These are phyloP conservation scores for Amorpha juglandis DNA, from an alignment of 2,888 invertebrate species.

Conservation along the genomic window DNA sequence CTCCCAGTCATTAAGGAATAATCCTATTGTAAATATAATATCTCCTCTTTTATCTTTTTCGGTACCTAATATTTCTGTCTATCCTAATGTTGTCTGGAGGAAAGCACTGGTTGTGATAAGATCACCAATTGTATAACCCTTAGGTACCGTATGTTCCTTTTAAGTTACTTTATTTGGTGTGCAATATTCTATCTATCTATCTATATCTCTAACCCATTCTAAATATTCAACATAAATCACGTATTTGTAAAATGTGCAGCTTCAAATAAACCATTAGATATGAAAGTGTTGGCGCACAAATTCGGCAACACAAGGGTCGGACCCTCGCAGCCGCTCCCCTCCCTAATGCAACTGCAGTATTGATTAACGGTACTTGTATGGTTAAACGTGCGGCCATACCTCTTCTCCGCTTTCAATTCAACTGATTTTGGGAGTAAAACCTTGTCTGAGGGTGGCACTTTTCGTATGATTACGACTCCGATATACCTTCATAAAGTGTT, in stretches of 20 bases:
- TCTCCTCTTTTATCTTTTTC: too few relatives aligned
- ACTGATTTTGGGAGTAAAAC: not conserved
- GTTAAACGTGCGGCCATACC: slow-evolving; percentile 21
- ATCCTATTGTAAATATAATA: too few relatives aligned
- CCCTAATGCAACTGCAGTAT: slow-evolving; percentile 75
- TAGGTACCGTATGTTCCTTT: too few relatives aligned
- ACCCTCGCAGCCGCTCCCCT: slow-evolving; percentile 57
- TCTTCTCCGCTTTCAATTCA: not conserved
- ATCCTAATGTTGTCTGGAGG: too few relatives aligned
- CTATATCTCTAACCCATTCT: not conserved
- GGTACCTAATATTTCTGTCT: too few relatives aligned
- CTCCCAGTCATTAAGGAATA: too few relatives aligned
- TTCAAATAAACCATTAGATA: slow-evolving; percentile 18
- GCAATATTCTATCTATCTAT: too few relatives aligned
- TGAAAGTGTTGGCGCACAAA: slow-evolving; percentile 57
- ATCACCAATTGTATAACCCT: too few relatives aligned
- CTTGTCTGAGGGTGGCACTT: not conserved
- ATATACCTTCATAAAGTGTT: not conserved
- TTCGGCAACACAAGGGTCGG: slow-evolving; percentile 64
- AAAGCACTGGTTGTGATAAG: too few relatives aligned
- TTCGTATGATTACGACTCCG: not conserved
- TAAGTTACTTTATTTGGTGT: too few relatives aligned
- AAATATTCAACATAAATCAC: not conserved
- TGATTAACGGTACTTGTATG: slow-evolving; percentile 66
- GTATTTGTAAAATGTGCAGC: not conserved